Percentiles rank a stretch among this genome's conserved stretches.
These are phyloP conservation scores for Lysandra coridon DNA, from an alignment of 2,888 invertebrate species.

Conservation along the genomic window DNA sequence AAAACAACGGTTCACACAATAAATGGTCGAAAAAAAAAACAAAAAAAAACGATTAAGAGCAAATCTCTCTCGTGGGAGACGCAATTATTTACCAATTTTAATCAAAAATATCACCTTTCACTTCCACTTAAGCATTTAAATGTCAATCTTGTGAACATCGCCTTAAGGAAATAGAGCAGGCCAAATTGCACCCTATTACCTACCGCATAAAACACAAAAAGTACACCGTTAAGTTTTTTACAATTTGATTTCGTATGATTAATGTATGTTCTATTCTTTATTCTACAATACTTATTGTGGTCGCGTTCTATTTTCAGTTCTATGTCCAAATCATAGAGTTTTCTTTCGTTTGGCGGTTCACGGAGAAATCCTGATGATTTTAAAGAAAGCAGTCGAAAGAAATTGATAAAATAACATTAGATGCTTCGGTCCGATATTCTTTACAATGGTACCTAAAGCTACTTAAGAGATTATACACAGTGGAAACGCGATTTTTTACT, in stretches of 20 bases:
- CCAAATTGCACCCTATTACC: conserved; percentile 45
- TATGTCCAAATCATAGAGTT: conserved; percentile 40
- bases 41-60: conserved; percentile 59
- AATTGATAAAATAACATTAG: conserved; percentile 67
- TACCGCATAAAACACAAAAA: conserved; percentile 46
- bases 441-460: neutral
- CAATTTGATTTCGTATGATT: conserved; percentile 76
- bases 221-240: conserved; percentile 54
- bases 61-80: conserved; percentile 73
- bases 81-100: conserved; percentile 81
- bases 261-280: conserved; percentile 65
- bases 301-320: conserved; percentile 43
- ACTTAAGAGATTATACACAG: conserved; percentile 14
- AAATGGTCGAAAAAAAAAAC: conserved; percentile 58
- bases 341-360: conserved; percentile 34
- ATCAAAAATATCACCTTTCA: conserved; percentile 79
- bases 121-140: conserved; percentile 80
- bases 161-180: conserved; percentile 50
- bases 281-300: conserved; percentile 43
- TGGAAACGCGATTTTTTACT: neutral
- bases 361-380: conserved; percentile 47
- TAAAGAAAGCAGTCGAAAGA: conserved; percentile 62
- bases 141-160: conserved; percentile 71
- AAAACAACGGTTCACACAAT: conserved; percentile 64
- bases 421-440: conserved; percentile 53